These are phyloP conservation scores for Sebastes dallii DNA, from an alignment of 2,797 vertebrate genomes.

Conservation along the genomic window DNA sequence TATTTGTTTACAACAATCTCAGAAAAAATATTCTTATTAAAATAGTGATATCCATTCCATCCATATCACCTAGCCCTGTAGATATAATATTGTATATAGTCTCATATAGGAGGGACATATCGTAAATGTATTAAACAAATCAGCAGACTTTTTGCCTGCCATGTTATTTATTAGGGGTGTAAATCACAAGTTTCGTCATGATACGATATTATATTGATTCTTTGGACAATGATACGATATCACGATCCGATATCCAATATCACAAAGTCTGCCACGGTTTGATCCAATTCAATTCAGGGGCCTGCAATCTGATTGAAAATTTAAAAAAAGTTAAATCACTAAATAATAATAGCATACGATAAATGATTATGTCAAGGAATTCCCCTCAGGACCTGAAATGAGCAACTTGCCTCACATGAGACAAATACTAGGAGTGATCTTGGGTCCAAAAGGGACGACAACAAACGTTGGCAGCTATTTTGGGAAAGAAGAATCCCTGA, in stretches of 20 bases:
- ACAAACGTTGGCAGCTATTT: not conserved
- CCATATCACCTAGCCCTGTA: not conserved
- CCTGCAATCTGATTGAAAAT: too few species aligned
- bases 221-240: too few species aligned
- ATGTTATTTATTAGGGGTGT: too few species aligned
- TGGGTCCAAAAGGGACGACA: not conserved
- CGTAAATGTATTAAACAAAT: not conserved
- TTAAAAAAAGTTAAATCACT: too few species aligned
- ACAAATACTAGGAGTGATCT: not conserved
- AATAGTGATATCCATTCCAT: not conserved
- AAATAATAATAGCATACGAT: too few species aligned
- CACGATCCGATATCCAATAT: too few species aligned
- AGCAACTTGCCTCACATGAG: not conserved
- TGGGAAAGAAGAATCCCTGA: conserved; percentile 4
- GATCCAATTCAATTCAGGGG: too few species aligned
- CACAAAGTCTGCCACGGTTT: too few species aligned
- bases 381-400: not conserved
- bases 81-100: not conserved
- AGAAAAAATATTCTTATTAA: not conserved
- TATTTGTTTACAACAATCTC: not conserved
- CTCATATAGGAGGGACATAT: not conserved
- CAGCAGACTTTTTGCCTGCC: not conserved
- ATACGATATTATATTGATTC: too few species aligned
- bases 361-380: too few species aligned
- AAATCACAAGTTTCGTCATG: too few species aligned